phyloP scores from a whole-genome alignment of 2,888 invertebrate genomes.

The Clivina fossor region DNA sequence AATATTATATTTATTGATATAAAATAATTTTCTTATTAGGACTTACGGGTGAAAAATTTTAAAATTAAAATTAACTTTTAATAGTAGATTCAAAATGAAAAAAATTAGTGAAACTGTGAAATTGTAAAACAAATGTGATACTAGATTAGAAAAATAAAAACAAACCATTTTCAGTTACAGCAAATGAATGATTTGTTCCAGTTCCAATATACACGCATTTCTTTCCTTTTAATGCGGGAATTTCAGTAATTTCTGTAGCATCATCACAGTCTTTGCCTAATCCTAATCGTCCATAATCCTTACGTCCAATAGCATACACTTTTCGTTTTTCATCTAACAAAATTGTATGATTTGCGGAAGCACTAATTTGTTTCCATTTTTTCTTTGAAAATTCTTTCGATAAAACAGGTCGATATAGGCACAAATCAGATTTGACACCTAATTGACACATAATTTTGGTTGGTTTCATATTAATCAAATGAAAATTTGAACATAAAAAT shows the following conservation, averaged over 20 bases:
- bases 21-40: too few species aligned
- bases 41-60: too few species aligned
- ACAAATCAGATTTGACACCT: conserved; percentile 54
- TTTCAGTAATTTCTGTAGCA: conserved; percentile 62
- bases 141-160: conserved; percentile 14
- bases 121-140: neutral
- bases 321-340: conserved; percentile 68
- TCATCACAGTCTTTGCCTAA: conserved; percentile 73
- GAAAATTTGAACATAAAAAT: too few species aligned
- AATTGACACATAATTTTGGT: too few species aligned
- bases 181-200: conserved; percentile 79
- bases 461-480: too few species aligned
- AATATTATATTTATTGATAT: too few species aligned
- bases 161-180: conserved; percentile 74
- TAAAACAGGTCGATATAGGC: conserved; percentile 55
- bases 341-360: conserved; percentile 90
- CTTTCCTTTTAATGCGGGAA: conserved; percentile 64
- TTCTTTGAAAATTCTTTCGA: conserved; percentile 51
- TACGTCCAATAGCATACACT: conserved; percentile 79
- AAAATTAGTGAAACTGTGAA: too few species aligned
- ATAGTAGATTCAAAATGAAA: too few species aligned
- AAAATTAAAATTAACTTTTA: too few species aligned
- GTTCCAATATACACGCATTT: conserved; percentile 71
- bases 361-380: conserved; percentile 67
- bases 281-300: conserved; percentile 89